Evolutionary conservation across 2,797 vertebrate genomes (phyloP), one percentile per base, ranked within the genome.

Genomic region (Cynodonichthys magdalenae): DNA sequence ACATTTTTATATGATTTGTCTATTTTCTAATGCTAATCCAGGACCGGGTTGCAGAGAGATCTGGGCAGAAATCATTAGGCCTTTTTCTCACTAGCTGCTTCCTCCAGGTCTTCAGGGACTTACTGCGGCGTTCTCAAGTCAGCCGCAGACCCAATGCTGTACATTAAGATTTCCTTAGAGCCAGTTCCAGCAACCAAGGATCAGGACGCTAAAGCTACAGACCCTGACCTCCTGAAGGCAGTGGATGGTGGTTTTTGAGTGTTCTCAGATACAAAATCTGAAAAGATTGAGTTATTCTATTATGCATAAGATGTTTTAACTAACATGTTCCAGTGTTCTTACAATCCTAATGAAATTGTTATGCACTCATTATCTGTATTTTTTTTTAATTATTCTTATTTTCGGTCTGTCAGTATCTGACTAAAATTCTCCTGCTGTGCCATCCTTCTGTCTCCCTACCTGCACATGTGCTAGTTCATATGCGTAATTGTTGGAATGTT

Each of bases 401-500:
- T 9, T 18, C 11, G 0, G n/a, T 46, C 53, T 62, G 31, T 71
- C 70, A 66, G 67, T 44, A 66, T 58, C 63, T 75, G 71, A 75
- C 59, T 74, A 3, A 70, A 64, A 63, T 50, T 41, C 53, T 50
- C 61, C 53, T 61, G 60, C 70, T 78, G 54, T 58, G 45, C 51
- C 42, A 15, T 64, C 60, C 58, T 66, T 71, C 67, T 48, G 56
- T 69, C 73, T 58, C 45, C 57, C 62, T 67, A 64, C 47, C 63
- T 76, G 71, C 24, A 59, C 56, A 64, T 65, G 34, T 69, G 50
- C 64, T 59, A 63, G 56, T 74, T 66, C 71, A 69, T 76, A 65
- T 46, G 61, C 50, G 74, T 79, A 75, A 69, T 72, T 67, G 65
- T 70, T 72, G 67, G 79, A 53, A 59, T 53, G 72, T 29, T 71